Evolutionary conservation across 2,888 invertebrate genomes (phyloP).

Genomic region (Tubulanus polymorphus): DNA sequence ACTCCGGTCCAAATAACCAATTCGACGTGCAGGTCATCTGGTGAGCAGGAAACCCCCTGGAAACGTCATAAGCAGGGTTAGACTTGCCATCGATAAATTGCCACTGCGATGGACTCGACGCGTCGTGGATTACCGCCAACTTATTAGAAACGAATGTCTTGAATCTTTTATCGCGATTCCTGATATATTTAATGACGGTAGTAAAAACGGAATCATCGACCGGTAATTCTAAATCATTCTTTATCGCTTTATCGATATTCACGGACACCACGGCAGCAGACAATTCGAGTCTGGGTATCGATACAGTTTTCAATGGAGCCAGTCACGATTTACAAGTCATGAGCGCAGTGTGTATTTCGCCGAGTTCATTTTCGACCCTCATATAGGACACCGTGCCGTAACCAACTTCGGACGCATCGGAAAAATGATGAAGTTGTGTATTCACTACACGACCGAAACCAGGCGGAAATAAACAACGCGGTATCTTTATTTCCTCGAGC

Average conservation of each 20-base stretch:
- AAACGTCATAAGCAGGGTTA: constrained; percentile 4
- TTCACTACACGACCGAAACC: neutral
- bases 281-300: constrained; percentile 6
- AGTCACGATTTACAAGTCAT: constrained; percentile 5
- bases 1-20: constrained; percentile 5
- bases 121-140: neutral
- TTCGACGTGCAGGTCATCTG: neutral
- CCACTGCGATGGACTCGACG: constrained; percentile 4
- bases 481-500: neutral
- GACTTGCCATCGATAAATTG: neutral
- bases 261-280: constrained; percentile 9
- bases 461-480: neutral
- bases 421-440: constrained; percentile 7
- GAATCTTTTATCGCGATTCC: constrained; percentile 3
- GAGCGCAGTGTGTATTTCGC: neutral
- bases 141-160: constrained; percentile 8
- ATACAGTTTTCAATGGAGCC: constrained; percentile 2
- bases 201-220: constrained; percentile 3
- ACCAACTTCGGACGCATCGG: constrained; percentile 6
- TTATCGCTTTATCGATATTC: constrained; percentile 2
- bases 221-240: neutral
- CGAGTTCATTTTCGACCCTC: neutral
- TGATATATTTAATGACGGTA: constrained; percentile 7
- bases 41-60: constrained; percentile 1
- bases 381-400: constrained; percentile 4